Evolutionary conservation across 2,888 invertebrate species (phyloP).

Genomic region (Tetranychus truncatus): DNA sequence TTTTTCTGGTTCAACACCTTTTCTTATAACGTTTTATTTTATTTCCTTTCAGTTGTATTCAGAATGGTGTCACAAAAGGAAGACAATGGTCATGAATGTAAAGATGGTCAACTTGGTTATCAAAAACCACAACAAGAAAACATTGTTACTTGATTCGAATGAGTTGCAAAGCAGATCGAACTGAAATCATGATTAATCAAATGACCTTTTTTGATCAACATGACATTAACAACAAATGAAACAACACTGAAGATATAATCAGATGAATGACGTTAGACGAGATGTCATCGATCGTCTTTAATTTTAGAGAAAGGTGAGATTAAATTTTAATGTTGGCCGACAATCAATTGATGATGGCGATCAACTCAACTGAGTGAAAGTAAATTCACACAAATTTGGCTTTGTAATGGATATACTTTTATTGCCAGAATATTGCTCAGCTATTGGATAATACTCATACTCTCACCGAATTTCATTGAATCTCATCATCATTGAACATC

Average conservation of each 20-base stretch:
- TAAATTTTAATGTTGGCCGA: background rate
- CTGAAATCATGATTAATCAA: too few species aligned
- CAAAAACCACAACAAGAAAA: too few species aligned
- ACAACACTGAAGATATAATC: background rate
- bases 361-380: background rate
- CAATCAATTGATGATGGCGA: background rate
- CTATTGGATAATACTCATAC: background rate
- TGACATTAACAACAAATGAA: background rate
- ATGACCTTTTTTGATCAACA: too few species aligned
- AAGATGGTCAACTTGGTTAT: too few species aligned
- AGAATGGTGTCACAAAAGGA: too few species aligned
- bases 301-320: background rate
- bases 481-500: too few species aligned
- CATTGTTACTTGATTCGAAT: too few species aligned
- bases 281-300: background rate
- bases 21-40: background rate
- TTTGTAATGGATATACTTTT: background rate
- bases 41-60: background rate
- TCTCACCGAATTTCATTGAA: background rate
- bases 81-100: too few species aligned
- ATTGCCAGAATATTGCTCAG: background rate
- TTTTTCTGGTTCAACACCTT: background rate
- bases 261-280: background rate
- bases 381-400: background rate
- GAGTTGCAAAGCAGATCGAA: too few species aligned